Base-by-base conservation (phyloP, 2,113 vertebrate species). In the Bostrychus sinensis region DNA sequence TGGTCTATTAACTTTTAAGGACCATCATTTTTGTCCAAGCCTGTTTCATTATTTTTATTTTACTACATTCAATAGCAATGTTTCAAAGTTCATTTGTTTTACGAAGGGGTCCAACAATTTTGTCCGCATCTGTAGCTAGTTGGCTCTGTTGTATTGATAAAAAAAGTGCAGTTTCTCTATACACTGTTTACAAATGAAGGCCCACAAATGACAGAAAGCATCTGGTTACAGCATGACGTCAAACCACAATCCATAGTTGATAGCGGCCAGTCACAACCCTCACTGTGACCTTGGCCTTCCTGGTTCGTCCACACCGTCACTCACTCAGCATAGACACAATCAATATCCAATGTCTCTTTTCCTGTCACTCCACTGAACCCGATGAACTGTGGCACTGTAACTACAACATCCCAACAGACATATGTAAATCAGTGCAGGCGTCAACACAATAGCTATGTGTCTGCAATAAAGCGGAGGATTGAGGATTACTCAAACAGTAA, bases 191-290 rank as follows among this genome's bases (percentile, higher is more conserved):
- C 1, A 20, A 46, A 22, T 22, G 19, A 19, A 22, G 58, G 36
- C 25, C 72, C n/a, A 59, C 60, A 61, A 55, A 54, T 32, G 4
- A 62, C 37, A 68, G 9, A 46, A 37, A 68, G 69, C 58, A 36
- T 81, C 55, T 9, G 14, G 72, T 84, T 81, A 55, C 75, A 67
- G 13, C 30, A 19, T 5, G 11, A 71, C 30, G 11, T 75, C 59
- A 65, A 66, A 78, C 64, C 66, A 58, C 66, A 66, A 83, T 83
- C 84, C 22, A 87, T 86, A 69, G 55, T 48, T 30, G 30, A 66
- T 57, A 69, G 48, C 32, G 36, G 67, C 71, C 53, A 34, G 77
- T 62, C 58, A 62, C 54, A 23, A 59, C 55, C 60, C 65, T 68
- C 9, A 12, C 28, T 51, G 50, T 72, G 78, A 89, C 85, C 87